Percentiles rank a stretch among this genome's conserved stretches.
Evolutionary conservation across 2,113 vertebrate genomes (phyloP).

Genomic region (Thermophis baileyi): DNA sequence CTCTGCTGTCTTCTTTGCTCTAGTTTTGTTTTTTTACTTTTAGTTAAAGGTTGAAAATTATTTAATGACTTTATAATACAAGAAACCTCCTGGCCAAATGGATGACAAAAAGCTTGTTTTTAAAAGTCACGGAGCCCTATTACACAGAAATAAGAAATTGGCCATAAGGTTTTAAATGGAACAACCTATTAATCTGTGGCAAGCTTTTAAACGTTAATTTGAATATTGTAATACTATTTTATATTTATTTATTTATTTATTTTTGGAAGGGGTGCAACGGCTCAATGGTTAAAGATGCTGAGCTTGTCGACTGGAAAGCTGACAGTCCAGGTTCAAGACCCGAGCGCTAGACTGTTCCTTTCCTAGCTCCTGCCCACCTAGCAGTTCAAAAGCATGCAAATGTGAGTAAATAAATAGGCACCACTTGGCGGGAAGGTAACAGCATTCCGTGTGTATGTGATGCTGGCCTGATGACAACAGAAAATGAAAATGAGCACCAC

Average conservation of each 20-base stretch:
- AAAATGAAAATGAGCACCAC: background rate
- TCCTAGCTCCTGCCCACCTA: background rate
- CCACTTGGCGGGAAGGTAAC: background rate
- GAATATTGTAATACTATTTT: background rate
- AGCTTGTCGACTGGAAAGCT: background rate
- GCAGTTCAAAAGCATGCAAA: background rate
- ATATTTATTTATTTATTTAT: background rate
- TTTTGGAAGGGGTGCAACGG: background rate
- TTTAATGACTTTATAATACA: constrained; percentile 45
- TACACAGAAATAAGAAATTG: constrained; percentile 5
- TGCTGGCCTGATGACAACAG: background rate
- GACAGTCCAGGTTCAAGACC: background rate
- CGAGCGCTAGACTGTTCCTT: rapidly evolving
- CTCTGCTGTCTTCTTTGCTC: background rate
- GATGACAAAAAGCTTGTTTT: constrained; percentile 2
- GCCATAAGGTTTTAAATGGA: background rate
- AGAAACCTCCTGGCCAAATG: background rate
- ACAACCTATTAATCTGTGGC: no score
- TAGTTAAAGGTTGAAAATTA: constrained; percentile 40
- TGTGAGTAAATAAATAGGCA: background rate
- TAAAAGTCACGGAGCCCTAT: constrained; percentile 27
- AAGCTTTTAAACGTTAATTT: background rate
- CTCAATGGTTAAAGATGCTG: background rate
- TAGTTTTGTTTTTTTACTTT: constrained; percentile 15
- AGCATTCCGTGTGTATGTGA: background rate